Evolutionary conservation across 2,888 invertebrate species (phyloP).

Genomic region (Phaedon cochleariae): DNA sequence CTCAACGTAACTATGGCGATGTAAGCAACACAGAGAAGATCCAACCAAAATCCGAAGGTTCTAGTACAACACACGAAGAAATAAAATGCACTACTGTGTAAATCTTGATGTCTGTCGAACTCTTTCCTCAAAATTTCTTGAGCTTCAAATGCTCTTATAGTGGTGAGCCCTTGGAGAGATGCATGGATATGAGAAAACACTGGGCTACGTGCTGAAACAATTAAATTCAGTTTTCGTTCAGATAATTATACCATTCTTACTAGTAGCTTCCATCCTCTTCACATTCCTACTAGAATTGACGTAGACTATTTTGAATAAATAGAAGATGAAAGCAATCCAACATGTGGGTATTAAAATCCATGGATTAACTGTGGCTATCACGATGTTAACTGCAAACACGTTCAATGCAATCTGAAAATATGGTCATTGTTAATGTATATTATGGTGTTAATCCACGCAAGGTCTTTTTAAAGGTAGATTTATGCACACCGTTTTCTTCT

Average conservation of each 20-base stretch:
- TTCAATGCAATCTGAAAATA: conserved; percentile 59
- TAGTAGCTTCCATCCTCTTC: conserved; percentile 74
- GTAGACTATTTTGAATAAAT: conserved; percentile 73
- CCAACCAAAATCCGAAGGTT: conserved; percentile 77
- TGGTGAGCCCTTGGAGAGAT: conserved; percentile 78
- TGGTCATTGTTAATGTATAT: no score
- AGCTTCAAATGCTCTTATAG: conserved; percentile 77
- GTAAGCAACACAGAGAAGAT: conserved; percentile 57
- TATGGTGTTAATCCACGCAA: no score
- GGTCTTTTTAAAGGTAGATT: no score
- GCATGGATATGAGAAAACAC: conserved; percentile 81
- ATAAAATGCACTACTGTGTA: conserved; percentile 80
- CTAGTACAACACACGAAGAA: conserved; percentile 71
- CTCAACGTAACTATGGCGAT: conserved; percentile 50
- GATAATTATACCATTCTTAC: conserved; percentile 65
- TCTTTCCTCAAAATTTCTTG: conserved; percentile 70
- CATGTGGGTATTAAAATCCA: conserved; percentile 74
- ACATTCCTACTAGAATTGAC: conserved; percentile 78
- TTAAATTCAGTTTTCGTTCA: background rate
- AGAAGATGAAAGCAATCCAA: conserved; percentile 71
- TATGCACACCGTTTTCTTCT: no score
- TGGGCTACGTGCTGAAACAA: conserved; percentile 75
- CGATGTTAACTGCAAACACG: conserved; percentile 75
- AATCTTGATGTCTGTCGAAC: conserved; percentile 72
- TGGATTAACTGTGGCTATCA: conserved; percentile 77